These are phyloP conservation scores for Allophyes oxyacanthae DNA, from an alignment of 2,888 invertebrate genomes.

Conservation along the genomic window DNA sequence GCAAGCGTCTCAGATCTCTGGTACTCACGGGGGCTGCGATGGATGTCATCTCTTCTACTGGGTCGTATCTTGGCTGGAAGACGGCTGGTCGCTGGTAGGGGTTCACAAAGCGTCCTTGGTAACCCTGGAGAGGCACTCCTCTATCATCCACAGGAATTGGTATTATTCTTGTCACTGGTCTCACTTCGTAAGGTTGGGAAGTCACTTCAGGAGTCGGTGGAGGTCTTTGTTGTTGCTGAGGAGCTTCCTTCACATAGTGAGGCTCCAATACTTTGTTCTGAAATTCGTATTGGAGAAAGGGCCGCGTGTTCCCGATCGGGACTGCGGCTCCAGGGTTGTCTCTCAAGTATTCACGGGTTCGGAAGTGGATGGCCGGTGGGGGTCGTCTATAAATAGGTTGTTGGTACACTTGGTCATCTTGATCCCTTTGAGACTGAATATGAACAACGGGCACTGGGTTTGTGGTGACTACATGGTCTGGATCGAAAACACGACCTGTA, in stretches of 20 bases:
- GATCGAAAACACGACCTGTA: slow-evolving; percentile 86
- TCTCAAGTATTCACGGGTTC: slow-evolving; percentile 83
- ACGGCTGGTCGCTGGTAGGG: slow-evolving; percentile 70
- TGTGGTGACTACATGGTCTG: slow-evolving; percentile 84
- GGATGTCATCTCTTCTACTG: slow-evolving; percentile 87
- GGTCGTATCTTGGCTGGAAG: slow-evolving; percentile 82
- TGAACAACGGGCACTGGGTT: slow-evolving; percentile 88
- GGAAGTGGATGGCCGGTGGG: slow-evolving; percentile 76
- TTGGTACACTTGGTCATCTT: slow-evolving; percentile 78
- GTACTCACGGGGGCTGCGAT: slow-evolving; percentile 92
- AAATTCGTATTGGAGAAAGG: slow-evolving; percentile 84
- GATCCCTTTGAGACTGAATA: slow-evolving; percentile 82
- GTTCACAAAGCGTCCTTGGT: slow-evolving; percentile 78
- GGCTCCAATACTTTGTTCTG: slow-evolving; percentile 86
- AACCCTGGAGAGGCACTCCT: slow-evolving; percentile 81
- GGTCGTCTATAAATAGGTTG: slow-evolving; percentile 80
- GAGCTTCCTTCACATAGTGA: slow-evolving; percentile 76
- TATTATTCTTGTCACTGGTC: slow-evolving; percentile 81
- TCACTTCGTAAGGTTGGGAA: slow-evolving; percentile 75
- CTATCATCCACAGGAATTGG: slow-evolving; percentile 84
- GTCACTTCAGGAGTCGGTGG: slow-evolving; percentile 73
- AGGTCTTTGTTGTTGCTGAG: slow-evolving; percentile 62
- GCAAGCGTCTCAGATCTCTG: slow-evolving; percentile 91
- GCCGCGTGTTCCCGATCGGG: slow-evolving; percentile 87
- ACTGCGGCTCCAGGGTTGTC: slow-evolving; percentile 85